Evolutionary conservation across 2,888 invertebrate genomes (phyloP).

Genomic region (Mactromeris polynyma): DNA sequence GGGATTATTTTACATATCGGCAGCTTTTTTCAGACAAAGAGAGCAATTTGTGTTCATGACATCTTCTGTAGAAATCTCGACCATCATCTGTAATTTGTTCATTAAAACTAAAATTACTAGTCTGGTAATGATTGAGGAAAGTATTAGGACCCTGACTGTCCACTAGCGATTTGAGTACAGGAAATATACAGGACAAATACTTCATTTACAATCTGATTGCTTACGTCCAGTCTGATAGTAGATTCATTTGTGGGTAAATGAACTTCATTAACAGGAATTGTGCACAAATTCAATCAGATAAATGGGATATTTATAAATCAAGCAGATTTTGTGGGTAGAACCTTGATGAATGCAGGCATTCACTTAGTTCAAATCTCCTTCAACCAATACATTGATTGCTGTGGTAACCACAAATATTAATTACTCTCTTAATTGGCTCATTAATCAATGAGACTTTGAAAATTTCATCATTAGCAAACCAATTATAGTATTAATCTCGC

Average conservation of each 20-base stretch:
- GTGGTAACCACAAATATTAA: slow-evolving; percentile 17
- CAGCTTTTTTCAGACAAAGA: slow-evolving; percentile 3
- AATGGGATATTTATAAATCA: slow-evolving; percentile 18
- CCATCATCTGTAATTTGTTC: slow-evolving; percentile 12
- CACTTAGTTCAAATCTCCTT: neutral
- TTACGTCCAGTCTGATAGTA: slow-evolving; percentile 28
- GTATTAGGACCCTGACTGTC: slow-evolving; percentile 14
- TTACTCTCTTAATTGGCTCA: slow-evolving; percentile 8
- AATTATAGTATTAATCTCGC: slow-evolving; percentile 4
- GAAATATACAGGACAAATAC: slow-evolving; percentile 47
- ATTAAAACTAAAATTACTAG: slow-evolving; percentile 5
- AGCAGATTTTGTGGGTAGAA: slow-evolving; percentile 14
- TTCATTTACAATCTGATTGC: slow-evolving; percentile 46
- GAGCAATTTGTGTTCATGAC: slow-evolving; percentile 16
- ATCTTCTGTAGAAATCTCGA: neutral
- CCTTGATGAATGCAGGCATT: neutral
- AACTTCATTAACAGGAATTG: slow-evolving; percentile 19
- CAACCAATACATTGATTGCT: neutral
- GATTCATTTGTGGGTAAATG: slow-evolving; percentile 30
- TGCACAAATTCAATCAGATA: slow-evolving; percentile 8
- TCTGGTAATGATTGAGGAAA: neutral
- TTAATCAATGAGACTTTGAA: slow-evolving; percentile 17
- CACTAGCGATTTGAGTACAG: slow-evolving; percentile 33
- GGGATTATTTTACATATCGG: slow-evolving; percentile 9
- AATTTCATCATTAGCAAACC: slow-evolving; percentile 16